Percentiles rank a stretch among this genome's conserved stretches.
These are phyloP conservation scores for Phoenicopterus ruber DNA, from an alignment of 2,113 vertebrate species.

Conservation along the genomic window DNA sequence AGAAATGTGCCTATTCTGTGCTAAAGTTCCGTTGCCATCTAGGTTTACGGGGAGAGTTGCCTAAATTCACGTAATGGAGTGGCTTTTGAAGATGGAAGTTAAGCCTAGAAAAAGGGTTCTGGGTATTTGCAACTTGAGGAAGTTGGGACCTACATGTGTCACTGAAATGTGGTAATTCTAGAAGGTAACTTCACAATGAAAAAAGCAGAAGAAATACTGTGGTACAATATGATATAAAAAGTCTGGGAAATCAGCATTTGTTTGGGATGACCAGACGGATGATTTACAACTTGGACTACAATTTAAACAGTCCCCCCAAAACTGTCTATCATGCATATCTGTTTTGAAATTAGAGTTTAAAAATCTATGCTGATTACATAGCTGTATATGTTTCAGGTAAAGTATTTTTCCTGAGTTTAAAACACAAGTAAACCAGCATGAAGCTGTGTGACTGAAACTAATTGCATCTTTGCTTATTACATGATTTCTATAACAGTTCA, in stretches of 20 bases:
- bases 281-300: neutral
- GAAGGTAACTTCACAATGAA: neutral
- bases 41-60: neutral
- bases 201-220: neutral
- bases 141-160: neutral
- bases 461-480: neutral
- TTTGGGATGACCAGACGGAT: neutral
- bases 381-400: neutral
- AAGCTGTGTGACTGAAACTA: neutral
- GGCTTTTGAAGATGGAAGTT: neutral
- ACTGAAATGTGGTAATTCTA: neutral
- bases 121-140: neutral
- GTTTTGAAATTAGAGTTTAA: neutral
- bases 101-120: neutral
- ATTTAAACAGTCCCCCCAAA: neutral
- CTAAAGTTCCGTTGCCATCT: neutral
- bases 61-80: neutral
- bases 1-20: neutral
- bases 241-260: neutral
- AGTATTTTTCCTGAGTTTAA: neutral
- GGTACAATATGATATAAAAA: neutral
- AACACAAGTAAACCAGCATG: neutral
- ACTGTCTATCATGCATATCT: neutral
- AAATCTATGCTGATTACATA: neutral
- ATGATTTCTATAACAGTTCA: neutral